Base-by-base conservation (phyloP, 1,140 invertebrate genomes). In the Mylabris phalerata region DNA sequence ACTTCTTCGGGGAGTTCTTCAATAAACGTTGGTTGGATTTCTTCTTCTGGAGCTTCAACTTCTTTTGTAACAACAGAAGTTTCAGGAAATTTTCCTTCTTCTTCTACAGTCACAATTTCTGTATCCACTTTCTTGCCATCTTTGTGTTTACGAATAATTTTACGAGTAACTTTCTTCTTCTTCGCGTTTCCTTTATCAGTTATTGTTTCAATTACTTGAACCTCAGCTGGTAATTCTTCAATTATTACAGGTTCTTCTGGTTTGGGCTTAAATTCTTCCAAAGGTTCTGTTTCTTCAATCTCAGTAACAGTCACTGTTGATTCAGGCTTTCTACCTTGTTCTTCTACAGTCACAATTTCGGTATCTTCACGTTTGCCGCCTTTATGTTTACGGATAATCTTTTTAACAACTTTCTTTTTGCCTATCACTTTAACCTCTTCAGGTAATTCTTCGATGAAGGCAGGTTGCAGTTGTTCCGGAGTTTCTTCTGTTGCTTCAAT, bases 51-150 rank as follows among this genome's bases (percentile, higher is more conserved):
- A 3, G 75, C 57, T 59, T 75, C 72, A 13, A 55, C 69, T 61
- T 80, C 75, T 61, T 78, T 71, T 1, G 77, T 63, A 0, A 75
- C 77, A 41, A 77, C 64, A 5, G 48, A 65, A 25, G 50, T 66
- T 59, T 61, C 50, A 4, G 73, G 73, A 48, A 67, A 45, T 57
- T 75, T 11, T 6, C 58, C 67, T 55, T 65, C 58, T 47, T 67
- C 59, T 60, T 71, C 63, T 5, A 63, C 44, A 60, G 67, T 66
- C 59, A 71, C 59, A 10, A 70, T 69, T 71, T 76, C 67, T 3
- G 68, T 73, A 3, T 61, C 71, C 42, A 71, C 64, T 55, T 72
- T 68, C 5, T 9, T 62, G 71, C 57, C 59, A 3, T 57, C 68
- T 58, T 67, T 65, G 11, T 44, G 58, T 67, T 74, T 73, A 62